Evolutionary conservation across 2,797 vertebrate genomes (phyloP).

Genomic region (Hydrolagus colliei): DNA sequence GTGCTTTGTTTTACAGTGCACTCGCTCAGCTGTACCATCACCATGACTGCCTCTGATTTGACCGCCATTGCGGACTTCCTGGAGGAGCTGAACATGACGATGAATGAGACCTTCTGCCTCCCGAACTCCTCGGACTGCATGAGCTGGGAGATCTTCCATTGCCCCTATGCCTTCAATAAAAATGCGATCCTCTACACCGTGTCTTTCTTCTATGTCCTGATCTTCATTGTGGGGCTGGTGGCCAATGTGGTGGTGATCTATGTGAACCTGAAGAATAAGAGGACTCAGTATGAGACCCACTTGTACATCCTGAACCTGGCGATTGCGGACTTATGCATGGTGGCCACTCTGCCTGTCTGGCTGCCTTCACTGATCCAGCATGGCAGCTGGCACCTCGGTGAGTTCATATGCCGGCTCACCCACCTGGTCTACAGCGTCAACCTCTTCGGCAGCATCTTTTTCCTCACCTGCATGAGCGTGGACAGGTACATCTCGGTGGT

Average conservation of each 20-base stretch:
- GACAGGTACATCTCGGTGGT: constrained; percentile 80
- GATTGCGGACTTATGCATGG: constrained; percentile 80
- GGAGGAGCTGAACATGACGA: constrained; percentile 61
- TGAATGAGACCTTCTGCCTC: constrained; percentile 50
- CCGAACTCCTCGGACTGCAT: constrained; percentile 68
- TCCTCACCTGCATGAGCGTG: constrained; percentile 89
- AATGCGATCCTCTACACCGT: constrained; percentile 70
- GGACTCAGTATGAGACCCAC: constrained; percentile 80
- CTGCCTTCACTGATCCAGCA: constrained; percentile 80
- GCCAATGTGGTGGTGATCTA: constrained; percentile 86
- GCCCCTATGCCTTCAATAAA: constrained; percentile 64
- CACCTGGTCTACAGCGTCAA: constrained; percentile 91
- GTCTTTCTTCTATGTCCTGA: constrained; percentile 80
- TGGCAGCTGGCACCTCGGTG: constrained; percentile 87
- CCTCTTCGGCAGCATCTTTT: constrained; percentile 90
- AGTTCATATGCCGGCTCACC: constrained; percentile 80
- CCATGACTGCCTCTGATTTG: constrained; percentile 64
- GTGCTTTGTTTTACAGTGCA: constrained; percentile 5
- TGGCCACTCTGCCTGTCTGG: constrained; percentile 85
- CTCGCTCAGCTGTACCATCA: neutral
- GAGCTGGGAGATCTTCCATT: constrained; percentile 60
- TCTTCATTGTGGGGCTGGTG: constrained; percentile 79
- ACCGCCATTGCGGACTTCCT: constrained; percentile 62
- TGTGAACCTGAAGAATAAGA: constrained; percentile 81
- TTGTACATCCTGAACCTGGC: constrained; percentile 87